A percentile compares a stretch with the other conserved stretches of the same genome.
Conservation (phyloP, 1,140 invertebrate genomes). For the Batillaria attramentaria region DNA sequence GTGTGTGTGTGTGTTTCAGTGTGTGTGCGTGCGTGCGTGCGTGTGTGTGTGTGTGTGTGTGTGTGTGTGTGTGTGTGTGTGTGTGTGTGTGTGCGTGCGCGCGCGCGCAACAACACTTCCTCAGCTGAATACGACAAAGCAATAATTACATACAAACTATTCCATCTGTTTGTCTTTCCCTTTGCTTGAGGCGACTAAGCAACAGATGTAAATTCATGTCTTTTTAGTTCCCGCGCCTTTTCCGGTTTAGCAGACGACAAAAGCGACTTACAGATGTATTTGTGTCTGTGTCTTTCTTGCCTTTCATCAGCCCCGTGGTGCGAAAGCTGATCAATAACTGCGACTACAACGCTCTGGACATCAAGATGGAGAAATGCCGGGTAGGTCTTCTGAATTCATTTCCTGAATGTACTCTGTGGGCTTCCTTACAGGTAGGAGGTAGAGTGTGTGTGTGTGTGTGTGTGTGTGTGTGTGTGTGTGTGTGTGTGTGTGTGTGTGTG, state of each 20-base stretch:
- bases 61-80: neutral
- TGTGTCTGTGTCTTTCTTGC: slow-evolving; percentile 19
- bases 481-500: slow-evolving; percentile 12
- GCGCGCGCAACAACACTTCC: too few relatives aligned
- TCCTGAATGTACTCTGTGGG: neutral
- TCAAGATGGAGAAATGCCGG: slow-evolving; percentile 70
- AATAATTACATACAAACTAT: too few relatives aligned
- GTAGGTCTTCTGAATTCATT: too few relatives aligned
- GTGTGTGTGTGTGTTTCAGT: slow-evolving; percentile 7
- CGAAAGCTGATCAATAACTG: slow-evolving; percentile 68
- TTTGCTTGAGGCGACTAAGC: neutral
- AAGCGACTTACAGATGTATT: too few relatives aligned
- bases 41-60: slow-evolving; percentile 25
- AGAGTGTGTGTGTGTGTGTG: neutral
- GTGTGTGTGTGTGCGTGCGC: slow-evolving; percentile 15
- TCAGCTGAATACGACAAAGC: too few relatives aligned
- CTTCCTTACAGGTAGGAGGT: neutral
- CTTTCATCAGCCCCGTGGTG: slow-evolving; percentile 65
- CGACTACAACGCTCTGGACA: slow-evolving; percentile 67
- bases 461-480: neutral
- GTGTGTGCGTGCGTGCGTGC: slow-evolving; percentile 6
- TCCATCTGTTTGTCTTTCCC: neutral
- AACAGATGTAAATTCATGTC: too few relatives aligned
- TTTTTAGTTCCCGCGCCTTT: too few relatives aligned
- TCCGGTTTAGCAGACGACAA: too few relatives aligned